A percentile compares a stretch with the other conserved stretches of the same genome.
phyloP scores from a whole-genome alignment of 2,797 vertebrate species.

The Lepilemur ruficaudatus region DNA sequence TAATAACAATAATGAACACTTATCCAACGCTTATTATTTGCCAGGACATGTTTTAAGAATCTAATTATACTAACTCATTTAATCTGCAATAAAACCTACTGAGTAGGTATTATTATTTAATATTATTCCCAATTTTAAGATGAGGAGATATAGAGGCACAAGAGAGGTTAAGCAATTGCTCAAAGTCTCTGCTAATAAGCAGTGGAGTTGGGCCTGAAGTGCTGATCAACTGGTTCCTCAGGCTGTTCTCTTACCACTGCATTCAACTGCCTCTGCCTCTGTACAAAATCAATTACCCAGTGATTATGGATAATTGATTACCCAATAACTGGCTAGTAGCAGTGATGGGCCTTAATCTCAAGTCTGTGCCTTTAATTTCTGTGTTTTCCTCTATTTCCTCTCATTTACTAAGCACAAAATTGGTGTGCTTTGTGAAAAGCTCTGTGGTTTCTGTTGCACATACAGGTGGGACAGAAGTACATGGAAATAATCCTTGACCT shows the following conservation, averaged over 20 bases:
- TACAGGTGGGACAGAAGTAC: background rate
- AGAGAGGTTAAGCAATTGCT: background rate
- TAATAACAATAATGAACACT: background rate
- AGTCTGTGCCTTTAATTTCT: background rate
- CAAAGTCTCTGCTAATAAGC: background rate
- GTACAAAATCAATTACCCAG: background rate
- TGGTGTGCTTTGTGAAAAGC: background rate
- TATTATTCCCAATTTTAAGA: background rate
- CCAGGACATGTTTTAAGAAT: background rate
- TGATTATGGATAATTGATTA: background rate
- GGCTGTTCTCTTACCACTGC: background rate
- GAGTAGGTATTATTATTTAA: background rate
- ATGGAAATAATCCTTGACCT: background rate
- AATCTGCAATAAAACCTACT: background rate
- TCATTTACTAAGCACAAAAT: background rate
- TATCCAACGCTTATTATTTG: background rate
- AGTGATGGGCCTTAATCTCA: background rate
- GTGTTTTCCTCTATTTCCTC: background rate
- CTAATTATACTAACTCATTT: background rate
- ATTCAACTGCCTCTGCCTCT: background rate
- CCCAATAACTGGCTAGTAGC: background rate
- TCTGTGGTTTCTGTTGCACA: background rate
- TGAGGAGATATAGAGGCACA: background rate
- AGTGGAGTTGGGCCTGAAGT: background rate
- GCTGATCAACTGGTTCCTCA: background rate